Base-by-base conservation (phyloP, 2,113 vertebrate genomes). In the Formicarius rufipectus region DNA sequence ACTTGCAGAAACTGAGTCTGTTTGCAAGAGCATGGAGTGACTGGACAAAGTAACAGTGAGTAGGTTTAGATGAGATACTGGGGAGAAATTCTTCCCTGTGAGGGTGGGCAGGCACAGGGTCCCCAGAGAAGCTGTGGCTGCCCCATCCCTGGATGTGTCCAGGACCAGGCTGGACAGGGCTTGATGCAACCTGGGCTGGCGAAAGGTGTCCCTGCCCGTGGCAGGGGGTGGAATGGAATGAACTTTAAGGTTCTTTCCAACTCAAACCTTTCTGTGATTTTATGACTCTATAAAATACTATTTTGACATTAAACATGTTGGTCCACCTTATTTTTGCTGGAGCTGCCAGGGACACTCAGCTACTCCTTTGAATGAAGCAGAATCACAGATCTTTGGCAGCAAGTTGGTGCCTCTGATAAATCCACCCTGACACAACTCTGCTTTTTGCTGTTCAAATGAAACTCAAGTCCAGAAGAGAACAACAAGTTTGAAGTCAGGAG, bases 151-250 rank as follows among this genome's bases (percentile, higher is more conserved):
- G 69, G 45, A 0, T 75, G 28, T 75, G 53, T 0, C 28, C 69
- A 21, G 47, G 45, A 53, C 28, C 44, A 45, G 44, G 27, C 0
- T 82, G 59, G 67, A 27, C 0, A 0, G 55, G 39, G 33, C 12
- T 35, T 2, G 77, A 53, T 53, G 19, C 23, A n/a, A 1, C 44
- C 59, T 89, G 77, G 59, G 33, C 13, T 3, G 6, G 44, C 30
- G 33, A 77, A 0, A 89, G 35, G 5, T 14, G 44, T 66, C 27
- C 37, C 37, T 66, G 42, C 14, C 12, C 18, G 4, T 28, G 60
- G 35, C 7, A 33, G 19, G 7, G 39, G 14, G 3, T 42, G 24
- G 10, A 1, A 45, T 2, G 1, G 5, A 20, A 30, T 24, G 33
- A 4, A 0, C 10, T 53, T 40, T 60, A 30, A 22, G 6, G 16